These are phyloP conservation scores for Coranthus polyacanthus DNA, from an alignment of 2,797 vertebrate genomes.

Conservation along the genomic window DNA sequence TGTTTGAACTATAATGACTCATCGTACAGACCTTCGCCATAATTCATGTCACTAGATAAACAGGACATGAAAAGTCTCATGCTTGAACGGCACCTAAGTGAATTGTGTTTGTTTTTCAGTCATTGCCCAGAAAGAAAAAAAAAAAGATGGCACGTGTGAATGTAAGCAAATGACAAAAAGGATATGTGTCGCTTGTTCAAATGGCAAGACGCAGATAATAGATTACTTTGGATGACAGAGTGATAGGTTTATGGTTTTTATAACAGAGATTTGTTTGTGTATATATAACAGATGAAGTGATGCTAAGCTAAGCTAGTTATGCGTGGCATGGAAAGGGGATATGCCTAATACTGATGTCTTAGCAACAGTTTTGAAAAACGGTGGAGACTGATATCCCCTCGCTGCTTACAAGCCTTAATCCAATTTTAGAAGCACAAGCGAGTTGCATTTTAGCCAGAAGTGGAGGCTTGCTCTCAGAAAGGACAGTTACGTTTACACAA, in stretches of 20 bases:
- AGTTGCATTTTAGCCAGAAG: slow-evolving; percentile 70
- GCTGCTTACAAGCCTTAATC: slow-evolving; percentile 82
- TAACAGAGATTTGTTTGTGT: slow-evolving; percentile 59
- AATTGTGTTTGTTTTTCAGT: slow-evolving; percentile 13
- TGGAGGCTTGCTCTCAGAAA: slow-evolving; percentile 54
- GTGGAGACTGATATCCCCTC: slow-evolving; percentile 77
- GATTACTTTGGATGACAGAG: slow-evolving; percentile 56
- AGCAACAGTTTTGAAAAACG: slow-evolving; percentile 81
- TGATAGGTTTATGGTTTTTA: slow-evolving; percentile 58
- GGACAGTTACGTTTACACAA: slow-evolving; percentile 62
- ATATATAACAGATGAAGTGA: slow-evolving; percentile 68
- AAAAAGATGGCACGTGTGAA: no score
- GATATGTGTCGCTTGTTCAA: slow-evolving; percentile 8
- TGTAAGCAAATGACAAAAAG: slow-evolving; percentile 4
- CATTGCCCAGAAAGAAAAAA: neutral
- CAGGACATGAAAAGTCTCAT: slow-evolving; percentile 22
- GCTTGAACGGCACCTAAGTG: slow-evolving; percentile 9
- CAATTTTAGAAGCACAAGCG: slow-evolving; percentile 83
- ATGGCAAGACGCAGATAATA: slow-evolving; percentile 23
- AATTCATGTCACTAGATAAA: slow-evolving; percentile 50
- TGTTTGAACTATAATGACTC: slow-evolving; percentile 59
- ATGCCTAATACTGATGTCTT: slow-evolving; percentile 79
- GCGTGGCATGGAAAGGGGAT: slow-evolving; percentile 79
- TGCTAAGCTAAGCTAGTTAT: slow-evolving; percentile 78
- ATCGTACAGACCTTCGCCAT: slow-evolving; percentile 28